Evolutionary conservation across 2,113 vertebrate species (phyloP).

Genomic region (Larimichthys crocea): DNA sequence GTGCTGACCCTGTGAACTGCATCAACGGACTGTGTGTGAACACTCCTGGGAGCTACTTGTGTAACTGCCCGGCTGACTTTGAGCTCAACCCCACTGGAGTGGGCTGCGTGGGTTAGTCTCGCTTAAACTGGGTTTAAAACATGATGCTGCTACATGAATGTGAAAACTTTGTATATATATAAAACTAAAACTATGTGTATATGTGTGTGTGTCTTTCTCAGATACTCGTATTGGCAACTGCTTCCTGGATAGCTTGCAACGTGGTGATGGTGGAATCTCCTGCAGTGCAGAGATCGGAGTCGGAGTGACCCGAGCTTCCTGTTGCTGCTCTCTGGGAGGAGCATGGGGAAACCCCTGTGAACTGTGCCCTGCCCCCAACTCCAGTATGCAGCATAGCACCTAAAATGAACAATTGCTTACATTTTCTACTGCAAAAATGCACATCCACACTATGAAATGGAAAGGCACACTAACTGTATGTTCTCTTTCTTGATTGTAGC

Average conservation of each 20-base stretch:
- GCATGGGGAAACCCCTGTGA: slow-evolving; percentile 97
- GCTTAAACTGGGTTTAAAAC: neutral
- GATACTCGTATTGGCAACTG: slow-evolving; percentile 93
- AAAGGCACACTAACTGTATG: neutral
- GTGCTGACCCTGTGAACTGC: slow-evolving; percentile 93
- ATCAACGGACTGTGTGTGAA: slow-evolving; percentile 95
- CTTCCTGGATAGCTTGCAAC: slow-evolving; percentile 89
- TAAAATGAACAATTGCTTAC: neutral
- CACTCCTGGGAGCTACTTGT: slow-evolving; percentile 92
- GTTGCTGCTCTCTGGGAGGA: slow-evolving; percentile 91
- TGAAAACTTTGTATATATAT: no score
- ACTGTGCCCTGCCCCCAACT: slow-evolving; percentile 90
- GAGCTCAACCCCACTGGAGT: slow-evolving; percentile 93
- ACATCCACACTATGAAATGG: neutral
- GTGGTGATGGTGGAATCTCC: slow-evolving; percentile 92
- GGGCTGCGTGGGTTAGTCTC: slow-evolving; percentile 93
- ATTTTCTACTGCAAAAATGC: neutral
- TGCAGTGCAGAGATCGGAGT: slow-evolving; percentile 92
- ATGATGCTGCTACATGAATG: no score
- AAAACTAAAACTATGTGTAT: no score
- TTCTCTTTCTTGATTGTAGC: slow-evolving; percentile 78
- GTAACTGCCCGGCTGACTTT: slow-evolving; percentile 94
- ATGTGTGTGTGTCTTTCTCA: slow-evolving; percentile 53
- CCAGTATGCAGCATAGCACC: slow-evolving; percentile 84
- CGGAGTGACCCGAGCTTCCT: slow-evolving; percentile 90